Evolutionary conservation across 2,888 invertebrate genomes (phyloP).

Genomic region (Drosophila algonquin): DNA sequence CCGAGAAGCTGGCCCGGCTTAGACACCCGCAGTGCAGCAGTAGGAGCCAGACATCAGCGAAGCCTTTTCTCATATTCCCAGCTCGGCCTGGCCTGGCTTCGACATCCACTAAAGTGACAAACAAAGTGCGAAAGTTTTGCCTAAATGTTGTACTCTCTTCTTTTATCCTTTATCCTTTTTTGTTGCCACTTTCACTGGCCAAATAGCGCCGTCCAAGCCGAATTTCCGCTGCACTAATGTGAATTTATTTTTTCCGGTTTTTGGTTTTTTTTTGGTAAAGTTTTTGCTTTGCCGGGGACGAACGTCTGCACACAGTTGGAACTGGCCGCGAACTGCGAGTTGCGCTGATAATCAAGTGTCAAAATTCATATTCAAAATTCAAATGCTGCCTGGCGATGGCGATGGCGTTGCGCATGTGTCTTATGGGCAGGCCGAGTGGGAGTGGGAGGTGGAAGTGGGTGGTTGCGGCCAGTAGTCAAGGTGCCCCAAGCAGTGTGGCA

Average conservation of each 20-base stretch:
- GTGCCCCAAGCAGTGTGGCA: constrained; percentile 29
- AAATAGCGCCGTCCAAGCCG: constrained; percentile 36
- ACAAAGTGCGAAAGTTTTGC: constrained; percentile 46
- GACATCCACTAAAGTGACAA: constrained; percentile 39
- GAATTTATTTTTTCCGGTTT: constrained; percentile 43
- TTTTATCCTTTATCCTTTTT: not conserved
- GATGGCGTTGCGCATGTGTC: constrained; percentile 72
- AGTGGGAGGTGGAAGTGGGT: constrained; percentile 2
- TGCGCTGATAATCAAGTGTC: constrained; percentile 77
- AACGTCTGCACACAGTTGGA: constrained; percentile 69
- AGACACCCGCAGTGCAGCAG: constrained; percentile 55
- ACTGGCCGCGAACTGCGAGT: constrained; percentile 67
- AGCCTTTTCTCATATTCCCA: constrained; percentile 53
- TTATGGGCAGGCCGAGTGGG: constrained; percentile 52
- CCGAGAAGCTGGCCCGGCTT: constrained; percentile 74
- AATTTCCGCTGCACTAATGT: constrained; percentile 60
- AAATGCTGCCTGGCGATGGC: constrained; percentile 59
- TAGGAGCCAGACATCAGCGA: constrained; percentile 48
- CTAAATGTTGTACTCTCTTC: constrained; percentile 13
- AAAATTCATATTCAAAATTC: constrained; percentile 79
- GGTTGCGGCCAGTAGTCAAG: constrained; percentile 49
- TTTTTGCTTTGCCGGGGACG: constrained; percentile 34
- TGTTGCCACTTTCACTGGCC: constrained; percentile 62
- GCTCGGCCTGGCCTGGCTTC: constrained; percentile 22
- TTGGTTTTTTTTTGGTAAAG: constrained; percentile 34